Base-by-base conservation (phyloP, 2,888 invertebrate genomes). In the Malthinus flaveolus region DNA sequence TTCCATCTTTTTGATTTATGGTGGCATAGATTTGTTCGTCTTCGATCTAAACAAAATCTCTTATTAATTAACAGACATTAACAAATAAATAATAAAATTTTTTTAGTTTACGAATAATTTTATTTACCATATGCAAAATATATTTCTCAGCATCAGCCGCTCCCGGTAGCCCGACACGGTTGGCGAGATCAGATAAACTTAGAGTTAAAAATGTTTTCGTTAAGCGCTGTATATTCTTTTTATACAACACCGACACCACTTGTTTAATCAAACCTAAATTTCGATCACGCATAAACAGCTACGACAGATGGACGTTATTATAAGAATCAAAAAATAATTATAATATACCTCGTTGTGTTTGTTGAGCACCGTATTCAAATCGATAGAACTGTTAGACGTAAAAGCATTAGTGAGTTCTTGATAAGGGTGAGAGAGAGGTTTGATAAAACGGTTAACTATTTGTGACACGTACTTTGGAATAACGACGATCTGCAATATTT, bases 1-100 rank as follows among this genome's bases (percentile, higher is more conserved):
- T 97, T 9, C 97, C 97, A 80, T 97, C 97, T 78, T 93, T 94
- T 81, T 97, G 95, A 81, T 97, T 96, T 66, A 98, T 97, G 71
- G 93, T 92, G 23, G 97, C 97, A 81, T 90, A 96, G 69, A 98
- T 97, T 82, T 97, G 95, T 52, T 93, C 92, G 76, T 95, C 95
- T 81, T 96, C 95, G 72, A 98, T 97, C 95, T 96, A 70, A 49
- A 70, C 3, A 52, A 15, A 15, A 34, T 13, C 15, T n/a, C 13
- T 9, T 9, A 12, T 32, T 9, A 42, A 35, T 45, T 39, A 36
- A 39, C 3, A 23, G 23, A 23, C n/a, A n/a, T n/a, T n/a, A n/a
- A n/a, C n/a, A n/a, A n/a, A n/a, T n/a, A n/a, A n/a, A n/a, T n/a
- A n/a, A n/a, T n/a, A n/a, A n/a, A n/a, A n/a, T n/a, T n/a, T n/a